Conservation (phyloP, 2,888 invertebrate species). For the Agrypnus murinus region DNA sequence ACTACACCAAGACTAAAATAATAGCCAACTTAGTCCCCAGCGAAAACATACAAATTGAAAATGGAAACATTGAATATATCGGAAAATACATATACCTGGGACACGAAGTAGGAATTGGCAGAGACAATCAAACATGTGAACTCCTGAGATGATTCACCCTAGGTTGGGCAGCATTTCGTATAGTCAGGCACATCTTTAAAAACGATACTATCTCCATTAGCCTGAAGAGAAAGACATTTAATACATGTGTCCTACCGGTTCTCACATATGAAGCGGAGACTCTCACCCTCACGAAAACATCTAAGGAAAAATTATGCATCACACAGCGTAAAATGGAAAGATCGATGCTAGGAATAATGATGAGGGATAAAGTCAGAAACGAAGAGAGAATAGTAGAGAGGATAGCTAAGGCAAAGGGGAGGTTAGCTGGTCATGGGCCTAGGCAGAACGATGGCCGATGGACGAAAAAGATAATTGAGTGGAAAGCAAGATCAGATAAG, state of each 20-base stretch:
- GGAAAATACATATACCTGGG: constrained; percentile 6
- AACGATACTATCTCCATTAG: neutral
- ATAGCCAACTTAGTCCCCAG: neutral
- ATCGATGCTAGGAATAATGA: neutral
- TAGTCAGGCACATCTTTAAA: neutral
- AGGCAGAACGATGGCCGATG: neutral
- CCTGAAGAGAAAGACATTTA: neutral
- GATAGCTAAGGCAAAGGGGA: neutral
- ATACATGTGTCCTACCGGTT: neutral
- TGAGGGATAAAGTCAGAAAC: neutral
- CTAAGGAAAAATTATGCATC: neutral
- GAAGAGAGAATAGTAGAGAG: neutral
- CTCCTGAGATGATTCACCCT: constrained; percentile 9
- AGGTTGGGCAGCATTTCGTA: neutral
- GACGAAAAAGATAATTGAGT: constrained; percentile 7
- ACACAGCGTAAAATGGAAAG: neutral
- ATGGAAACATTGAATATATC: neutral
- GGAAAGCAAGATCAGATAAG: neutral
- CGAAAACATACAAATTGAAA: neutral
- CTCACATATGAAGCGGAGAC: too few relatives aligned
- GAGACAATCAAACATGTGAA: constrained; percentile 8
- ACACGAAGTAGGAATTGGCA: constrained; percentile 2
- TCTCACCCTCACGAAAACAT: neutral
- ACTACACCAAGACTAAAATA: neutral
- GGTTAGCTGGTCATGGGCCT: neutral